Base-by-base conservation (phyloP, 2,113 vertebrate species). In the Apodemus speciosus region DNA sequence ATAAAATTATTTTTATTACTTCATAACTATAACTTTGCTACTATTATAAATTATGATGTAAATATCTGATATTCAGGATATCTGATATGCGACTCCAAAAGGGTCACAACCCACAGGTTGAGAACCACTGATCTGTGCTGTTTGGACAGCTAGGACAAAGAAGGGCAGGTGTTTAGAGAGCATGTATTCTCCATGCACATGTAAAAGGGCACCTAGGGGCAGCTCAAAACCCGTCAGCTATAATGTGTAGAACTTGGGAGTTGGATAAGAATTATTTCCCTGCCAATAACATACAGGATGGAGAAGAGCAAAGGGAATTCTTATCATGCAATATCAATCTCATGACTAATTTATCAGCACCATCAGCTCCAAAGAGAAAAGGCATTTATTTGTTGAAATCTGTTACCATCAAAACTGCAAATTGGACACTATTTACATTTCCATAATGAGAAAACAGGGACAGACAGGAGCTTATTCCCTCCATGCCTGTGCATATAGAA, bases 301-400 rank as follows among this genome's bases (percentile, higher is more conserved):
- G 25, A 81, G 25, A n/a, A 69, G 18, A 69, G 72, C 72, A 72
- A 94, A 80, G 49, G 62, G 43, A 53, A 85, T 66, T 62, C 58
- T 83, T 83, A 40, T 30, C 58, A 62, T 43, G 58, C 25, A 62
- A 30, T 81, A 86, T 49, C 85, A 81, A 81, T 66, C 88, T 49
- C 69, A 60, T 56, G 88, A 94, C 77, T 88, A 71, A 93, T 89
- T 89, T 75, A 71, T 43, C 10, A 85, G 87, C 6, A 1, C n/a
- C 4, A 6, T 71, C 8, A 85, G 53, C 77, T 88, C 88, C 3
- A 40, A 80, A 85, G 58, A 93, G 69, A n/a, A 81, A 60, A 40
- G 23, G n/a, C 49, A 30, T 60, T 60, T 40, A 81, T 40, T 40
- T 62, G 23, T 40, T 77, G 38, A 84, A 85, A 84, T 68, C 23